Evolutionary conservation across 2,113 vertebrate genomes (phyloP), one percentile per base, ranked within the genome.

Genomic region (Protomyctophum bolini): DNA sequence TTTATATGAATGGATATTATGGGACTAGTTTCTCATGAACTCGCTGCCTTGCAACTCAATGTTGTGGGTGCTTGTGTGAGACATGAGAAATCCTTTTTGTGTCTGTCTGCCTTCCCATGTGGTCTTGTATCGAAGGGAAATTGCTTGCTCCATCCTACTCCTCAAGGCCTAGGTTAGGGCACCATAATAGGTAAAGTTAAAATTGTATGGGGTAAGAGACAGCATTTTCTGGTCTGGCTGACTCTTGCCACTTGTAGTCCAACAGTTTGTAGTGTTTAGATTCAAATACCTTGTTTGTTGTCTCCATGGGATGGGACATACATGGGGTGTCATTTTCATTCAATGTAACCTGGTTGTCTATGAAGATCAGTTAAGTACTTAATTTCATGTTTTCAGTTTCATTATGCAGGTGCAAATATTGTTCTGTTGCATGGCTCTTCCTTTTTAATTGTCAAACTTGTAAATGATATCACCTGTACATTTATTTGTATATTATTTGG

Each of bases 331-430:
- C 51, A 52, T 12, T 7, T 52, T 65, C 41, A 12, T 67, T 29
- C 48, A 63, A 5, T 49, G 2, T 14, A 14, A 50, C 14, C 46
- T 10, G 10, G 10, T 12, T 2, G 47, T 68, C 21, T 49, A n/a
- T 28, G 8, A 8, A 50, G 8, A 10, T 63, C 15, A 65, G 55
- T 50, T 71, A 9, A 58, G 68, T 41, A 41, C 33, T 2, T 41
- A 41, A 70, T 21, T 63, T 50, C 54, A 14, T 50, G 58, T 73
- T 83, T 21, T 65, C 60, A 49, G 15, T 67, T 79, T 68, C 74
- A 72, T 73, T 87, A 83, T 84, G 72, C 61, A 83, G 84, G 78
- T 75, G 64, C 45, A 46, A 51, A 60, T 45, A 49, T 75, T 41
- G 78, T 70, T 41, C 61, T 58, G 52, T 75, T 63, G 73, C 73